Evolutionary conservation across 2,888 invertebrate species (phyloP).

Genomic region (Pharmacophagus antenor): DNA sequence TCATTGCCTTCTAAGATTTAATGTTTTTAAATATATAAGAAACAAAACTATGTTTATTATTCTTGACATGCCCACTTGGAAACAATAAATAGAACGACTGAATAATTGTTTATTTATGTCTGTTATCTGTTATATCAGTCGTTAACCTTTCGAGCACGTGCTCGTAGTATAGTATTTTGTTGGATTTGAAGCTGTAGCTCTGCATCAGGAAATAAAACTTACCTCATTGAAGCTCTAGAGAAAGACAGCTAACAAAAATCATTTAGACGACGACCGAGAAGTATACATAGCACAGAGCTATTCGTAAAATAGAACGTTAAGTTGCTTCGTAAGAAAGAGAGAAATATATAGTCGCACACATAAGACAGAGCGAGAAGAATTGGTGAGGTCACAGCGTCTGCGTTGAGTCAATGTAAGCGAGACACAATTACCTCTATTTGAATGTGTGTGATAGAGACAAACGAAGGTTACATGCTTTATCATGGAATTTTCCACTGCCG

Average conservation of each 20-base stretch:
- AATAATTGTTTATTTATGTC: slow-evolving; percentile 68
- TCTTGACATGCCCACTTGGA: background rate
- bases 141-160: slow-evolving; percentile 76
- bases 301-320: slow-evolving; percentile 79
- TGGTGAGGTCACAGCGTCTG: slow-evolving; percentile 74
- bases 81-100: slow-evolving; percentile 3
- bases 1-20: too few species aligned
- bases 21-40: background rate
- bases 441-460: slow-evolving; percentile 51
- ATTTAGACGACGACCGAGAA: slow-evolving; percentile 79
- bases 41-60: background rate
- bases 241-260: slow-evolving; percentile 79
- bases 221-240: slow-evolving; percentile 79
- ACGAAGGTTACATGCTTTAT: slow-evolving; percentile 74
- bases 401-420: slow-evolving; percentile 64
- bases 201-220: slow-evolving; percentile 74
- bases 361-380: slow-evolving; percentile 57
- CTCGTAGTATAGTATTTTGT: slow-evolving; percentile 73
- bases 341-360: slow-evolving; percentile 42
- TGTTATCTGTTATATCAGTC: slow-evolving; percentile 75
- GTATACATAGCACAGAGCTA: slow-evolving; percentile 80
- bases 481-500: slow-evolving; percentile 80
- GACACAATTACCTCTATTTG: slow-evolving; percentile 49
- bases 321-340: slow-evolving; percentile 62
- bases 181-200: slow-evolving; percentile 80